These are phyloP conservation scores for Barnardius zonarius DNA, from an alignment of 2,113 vertebrate genomes.

Conservation along the genomic window DNA sequence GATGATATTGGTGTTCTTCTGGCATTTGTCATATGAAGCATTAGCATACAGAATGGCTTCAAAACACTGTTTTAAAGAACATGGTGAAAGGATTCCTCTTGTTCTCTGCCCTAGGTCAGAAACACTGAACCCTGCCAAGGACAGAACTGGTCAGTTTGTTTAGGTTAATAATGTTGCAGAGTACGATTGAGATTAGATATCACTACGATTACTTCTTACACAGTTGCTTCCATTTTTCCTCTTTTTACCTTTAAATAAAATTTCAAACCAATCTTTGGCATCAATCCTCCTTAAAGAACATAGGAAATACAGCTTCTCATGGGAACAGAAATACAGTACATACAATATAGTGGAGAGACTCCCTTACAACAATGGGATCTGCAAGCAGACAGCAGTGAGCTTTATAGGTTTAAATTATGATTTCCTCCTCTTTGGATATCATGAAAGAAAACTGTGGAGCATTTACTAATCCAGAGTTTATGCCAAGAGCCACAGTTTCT, in stretches of 20 bases:
- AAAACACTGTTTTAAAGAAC: neutral
- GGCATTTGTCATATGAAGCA: neutral
- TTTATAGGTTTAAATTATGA: neutral
- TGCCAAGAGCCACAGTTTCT: neutral
- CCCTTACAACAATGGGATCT: neutral
- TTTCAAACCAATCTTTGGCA: neutral
- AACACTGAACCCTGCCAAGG: neutral
- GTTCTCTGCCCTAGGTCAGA: neutral
- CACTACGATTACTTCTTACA: neutral
- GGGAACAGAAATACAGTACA: neutral
- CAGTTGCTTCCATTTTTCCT: neutral
- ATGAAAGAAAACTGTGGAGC: neutral
- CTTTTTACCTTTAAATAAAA: neutral
- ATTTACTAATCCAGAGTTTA: neutral
- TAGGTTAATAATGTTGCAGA: neutral
- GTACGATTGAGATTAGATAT: neutral
- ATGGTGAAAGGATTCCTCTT: neutral
- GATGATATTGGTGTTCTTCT: neutral
- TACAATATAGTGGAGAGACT: neutral
- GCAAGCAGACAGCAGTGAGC: neutral
- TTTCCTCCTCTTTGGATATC: neutral
- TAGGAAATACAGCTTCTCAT: neutral
- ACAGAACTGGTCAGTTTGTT: neutral
- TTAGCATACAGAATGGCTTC: neutral
- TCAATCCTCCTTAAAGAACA: neutral